These are phyloP conservation scores for Xyliphius kryptos DNA, from an alignment of 2,113 vertebrate genomes.

Conservation along the genomic window DNA sequence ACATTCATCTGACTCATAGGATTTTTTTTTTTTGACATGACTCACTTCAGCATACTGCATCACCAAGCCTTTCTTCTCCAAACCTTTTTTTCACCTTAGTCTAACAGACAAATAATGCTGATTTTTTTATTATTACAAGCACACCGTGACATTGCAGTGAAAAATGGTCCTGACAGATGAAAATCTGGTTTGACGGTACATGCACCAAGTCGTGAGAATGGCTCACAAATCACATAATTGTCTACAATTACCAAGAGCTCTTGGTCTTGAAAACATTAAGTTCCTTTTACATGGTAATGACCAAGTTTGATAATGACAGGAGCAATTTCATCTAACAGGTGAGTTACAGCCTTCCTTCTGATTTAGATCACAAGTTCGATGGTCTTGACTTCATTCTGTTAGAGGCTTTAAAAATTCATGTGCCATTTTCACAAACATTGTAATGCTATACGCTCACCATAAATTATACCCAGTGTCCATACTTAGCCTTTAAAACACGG, in stretches of 20 bases:
- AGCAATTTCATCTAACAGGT: no score
- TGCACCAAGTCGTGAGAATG: background rate
- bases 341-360: no score
- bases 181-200: background rate
- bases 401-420: no score
- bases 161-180: background rate
- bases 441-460: no score
- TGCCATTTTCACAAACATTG: no score
- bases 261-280: background rate
- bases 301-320: no score
- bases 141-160: background rate
- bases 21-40: background rate
- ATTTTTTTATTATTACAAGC: constrained; percentile 1
- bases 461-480: no score
- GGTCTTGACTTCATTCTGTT: no score
- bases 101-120: constrained; percentile 1
- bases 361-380: no score
- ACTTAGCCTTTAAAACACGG: no score
- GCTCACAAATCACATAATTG: background rate
- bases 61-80: background rate
- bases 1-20: background rate
- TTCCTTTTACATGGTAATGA: no score
- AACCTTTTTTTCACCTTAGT: background rate
- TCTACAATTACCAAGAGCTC: background rate
- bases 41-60: background rate